These are phyloP conservation scores for Erethizon dorsatum DNA, from an alignment of 2,797 vertebrate species.

Conservation along the genomic window DNA sequence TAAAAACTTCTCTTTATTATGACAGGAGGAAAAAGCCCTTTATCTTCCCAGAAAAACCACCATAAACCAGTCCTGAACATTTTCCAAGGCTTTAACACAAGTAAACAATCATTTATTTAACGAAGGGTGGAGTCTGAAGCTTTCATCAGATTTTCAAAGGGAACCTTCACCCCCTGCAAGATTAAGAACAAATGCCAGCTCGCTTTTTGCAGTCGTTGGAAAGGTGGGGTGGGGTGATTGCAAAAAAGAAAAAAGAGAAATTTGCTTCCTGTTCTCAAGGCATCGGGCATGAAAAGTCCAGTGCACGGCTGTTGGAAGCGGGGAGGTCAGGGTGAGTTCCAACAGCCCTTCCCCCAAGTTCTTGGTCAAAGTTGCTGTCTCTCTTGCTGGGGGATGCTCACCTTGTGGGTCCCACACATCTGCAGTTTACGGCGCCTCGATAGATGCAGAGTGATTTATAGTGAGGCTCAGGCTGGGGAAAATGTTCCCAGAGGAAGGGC, in stretches of 20 bases:
- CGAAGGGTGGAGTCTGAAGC: conserved; percentile 68
- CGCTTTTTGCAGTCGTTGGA: not conserved
- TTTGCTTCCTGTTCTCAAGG: conserved; percentile 46
- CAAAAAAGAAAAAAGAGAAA: conserved; percentile 20
- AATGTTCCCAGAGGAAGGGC: conserved; percentile 75
- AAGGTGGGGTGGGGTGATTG: not conserved
- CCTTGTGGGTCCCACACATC: conserved; percentile 55
- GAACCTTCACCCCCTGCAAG: conserved; percentile 77
- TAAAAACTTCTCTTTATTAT: conserved; percentile 1
- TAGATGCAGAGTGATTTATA: conserved; percentile 86
- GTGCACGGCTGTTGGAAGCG: not conserved
- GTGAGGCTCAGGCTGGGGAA: not conserved
- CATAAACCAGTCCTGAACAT: conserved; percentile 69
- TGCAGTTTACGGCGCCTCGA: conserved; percentile 63
- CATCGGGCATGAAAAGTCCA: not conserved
- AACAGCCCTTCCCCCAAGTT: not conserved
- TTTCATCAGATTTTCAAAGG: conserved; percentile 86
- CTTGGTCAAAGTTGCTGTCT: not conserved
- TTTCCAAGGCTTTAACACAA: conserved; percentile 69
- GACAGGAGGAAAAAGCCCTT: conserved; percentile 59
- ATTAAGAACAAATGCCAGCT: conserved; percentile 82
- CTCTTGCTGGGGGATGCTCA: not conserved
- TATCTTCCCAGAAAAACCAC: conserved; percentile 69
- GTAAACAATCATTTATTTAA: conserved; percentile 83
- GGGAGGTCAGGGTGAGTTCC: conserved; percentile 11